phyloP scores from a whole-genome alignment of 2,888 invertebrate genomes.

The Leucophenga maculata region DNA sequence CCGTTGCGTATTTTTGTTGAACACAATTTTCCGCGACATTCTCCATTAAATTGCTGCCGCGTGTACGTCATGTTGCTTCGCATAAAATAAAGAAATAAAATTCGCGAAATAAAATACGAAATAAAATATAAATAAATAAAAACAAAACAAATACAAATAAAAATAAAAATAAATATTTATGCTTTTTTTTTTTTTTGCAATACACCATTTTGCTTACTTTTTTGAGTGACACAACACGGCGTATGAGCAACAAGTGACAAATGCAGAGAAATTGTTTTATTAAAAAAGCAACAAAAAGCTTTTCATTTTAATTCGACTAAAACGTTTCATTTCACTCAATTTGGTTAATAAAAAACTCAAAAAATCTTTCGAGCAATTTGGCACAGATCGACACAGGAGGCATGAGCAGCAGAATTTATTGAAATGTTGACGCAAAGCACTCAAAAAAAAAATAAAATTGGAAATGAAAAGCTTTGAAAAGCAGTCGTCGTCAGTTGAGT shows the following conservation, averaged over 20 bases:
- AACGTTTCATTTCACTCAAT: neutral
- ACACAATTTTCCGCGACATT: neutral
- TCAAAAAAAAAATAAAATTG: neutral
- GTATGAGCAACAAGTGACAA: conserved; percentile 63
- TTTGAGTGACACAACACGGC: conserved; percentile 41
- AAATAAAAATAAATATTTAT: neutral
- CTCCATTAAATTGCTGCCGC: conserved; percentile 3
- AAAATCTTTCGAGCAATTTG: neutral
- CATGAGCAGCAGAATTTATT: conserved; percentile 36
- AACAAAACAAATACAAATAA: neutral
- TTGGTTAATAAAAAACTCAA: conserved; percentile 11
- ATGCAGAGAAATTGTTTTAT: conserved; percentile 28
- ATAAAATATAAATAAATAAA: too few species aligned
- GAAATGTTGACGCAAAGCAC: conserved; percentile 36
- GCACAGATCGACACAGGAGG: neutral
- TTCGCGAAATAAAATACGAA: neutral
- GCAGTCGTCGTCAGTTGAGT: conserved; percentile 52
- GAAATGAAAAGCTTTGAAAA: neutral
- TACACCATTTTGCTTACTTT: too few species aligned
- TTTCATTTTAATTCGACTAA: neutral
- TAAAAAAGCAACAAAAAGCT: too few species aligned
- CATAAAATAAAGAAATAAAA: neutral
- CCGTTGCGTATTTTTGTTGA: neutral
- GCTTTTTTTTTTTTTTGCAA: too few species aligned
- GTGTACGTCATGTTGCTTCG: neutral